Evolutionary conservation across 2,797 vertebrate genomes (phyloP).

Genomic region (Miichthys miiuy): DNA sequence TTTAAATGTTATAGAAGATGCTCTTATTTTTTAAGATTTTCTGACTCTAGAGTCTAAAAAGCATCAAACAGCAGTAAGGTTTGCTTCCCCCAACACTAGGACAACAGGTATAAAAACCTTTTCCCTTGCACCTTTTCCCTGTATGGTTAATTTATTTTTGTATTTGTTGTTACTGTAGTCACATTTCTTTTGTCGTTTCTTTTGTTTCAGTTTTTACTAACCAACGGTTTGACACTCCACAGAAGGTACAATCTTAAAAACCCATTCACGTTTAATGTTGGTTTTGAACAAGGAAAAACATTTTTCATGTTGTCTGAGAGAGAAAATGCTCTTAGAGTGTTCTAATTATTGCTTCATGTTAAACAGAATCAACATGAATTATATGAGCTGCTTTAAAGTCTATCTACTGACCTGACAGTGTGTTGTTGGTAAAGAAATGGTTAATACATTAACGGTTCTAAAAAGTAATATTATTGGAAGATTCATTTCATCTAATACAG

Average conservation of each 20-base stretch:
- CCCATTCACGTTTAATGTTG: neutral
- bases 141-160: constrained; percentile 57
- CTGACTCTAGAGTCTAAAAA: neutral
- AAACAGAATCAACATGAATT: neutral
- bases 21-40: neutral
- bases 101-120: neutral
- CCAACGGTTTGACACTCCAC: constrained; percentile 74
- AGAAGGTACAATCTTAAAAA: neutral
- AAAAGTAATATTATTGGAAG: neutral
- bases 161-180: constrained; percentile 45
- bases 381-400: neutral
- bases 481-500: neutral
- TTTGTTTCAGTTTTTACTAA: constrained; percentile 77
- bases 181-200: constrained; percentile 41
- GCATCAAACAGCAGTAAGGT: neutral
- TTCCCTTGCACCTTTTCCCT: constrained; percentile 19
- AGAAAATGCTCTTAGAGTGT: neutral
- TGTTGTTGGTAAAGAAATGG: neutral
- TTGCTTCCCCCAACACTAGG: neutral
- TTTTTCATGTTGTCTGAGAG: neutral
- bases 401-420: neutral
- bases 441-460: neutral
- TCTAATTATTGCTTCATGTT: neutral
- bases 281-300: neutral
- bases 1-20: neutral